Conservation (phyloP, 2,113 vertebrate genomes). For the Dolichallabes microphthalmus region DNA sequence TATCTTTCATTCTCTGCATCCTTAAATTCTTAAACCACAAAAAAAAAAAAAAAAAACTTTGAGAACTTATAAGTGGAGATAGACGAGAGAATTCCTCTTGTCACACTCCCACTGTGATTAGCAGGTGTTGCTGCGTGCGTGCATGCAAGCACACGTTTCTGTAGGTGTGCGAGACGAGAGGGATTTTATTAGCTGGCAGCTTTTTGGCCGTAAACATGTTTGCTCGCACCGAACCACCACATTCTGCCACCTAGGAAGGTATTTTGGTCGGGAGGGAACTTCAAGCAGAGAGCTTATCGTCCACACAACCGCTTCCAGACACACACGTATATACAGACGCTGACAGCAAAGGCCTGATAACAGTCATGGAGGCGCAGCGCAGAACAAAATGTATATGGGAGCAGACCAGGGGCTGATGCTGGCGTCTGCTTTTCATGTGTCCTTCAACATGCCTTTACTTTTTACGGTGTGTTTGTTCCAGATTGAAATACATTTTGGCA, state of each 20-base stretch:
- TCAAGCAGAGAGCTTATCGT: conserved; percentile 23
- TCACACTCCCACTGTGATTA: conserved; percentile 17
- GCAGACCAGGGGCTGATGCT: neutral
- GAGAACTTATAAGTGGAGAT: neutral
- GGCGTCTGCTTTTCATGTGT: neutral
- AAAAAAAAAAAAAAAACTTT: neutral
- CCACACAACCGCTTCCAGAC: neutral
- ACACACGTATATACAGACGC: conserved; percentile 22
- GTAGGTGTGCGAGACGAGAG: neutral
- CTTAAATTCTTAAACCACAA: neutral
- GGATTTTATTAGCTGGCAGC: conserved; percentile 25
- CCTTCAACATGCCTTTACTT: neutral
- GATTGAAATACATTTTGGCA: neutral
- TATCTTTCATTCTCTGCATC: neutral
- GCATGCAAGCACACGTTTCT: conserved; percentile 1
- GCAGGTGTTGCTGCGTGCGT: conserved; percentile 31
- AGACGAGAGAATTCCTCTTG: conserved; percentile 25
- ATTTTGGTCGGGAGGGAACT: conserved; percentile 12
- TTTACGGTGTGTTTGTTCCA: neutral
- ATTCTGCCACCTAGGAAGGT: conserved; percentile 44
- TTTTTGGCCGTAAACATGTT: conserved; percentile 33
- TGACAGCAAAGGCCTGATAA: conserved; percentile 17
- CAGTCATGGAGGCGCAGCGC: neutral
- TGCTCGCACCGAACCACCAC: conserved; percentile 33
- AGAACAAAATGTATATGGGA: neutral